Percentiles rank a stretch among this genome's conserved stretches.
phyloP scores from a whole-genome alignment of 2,113 vertebrate genomes.

The Neodon shergylaensis region DNA sequence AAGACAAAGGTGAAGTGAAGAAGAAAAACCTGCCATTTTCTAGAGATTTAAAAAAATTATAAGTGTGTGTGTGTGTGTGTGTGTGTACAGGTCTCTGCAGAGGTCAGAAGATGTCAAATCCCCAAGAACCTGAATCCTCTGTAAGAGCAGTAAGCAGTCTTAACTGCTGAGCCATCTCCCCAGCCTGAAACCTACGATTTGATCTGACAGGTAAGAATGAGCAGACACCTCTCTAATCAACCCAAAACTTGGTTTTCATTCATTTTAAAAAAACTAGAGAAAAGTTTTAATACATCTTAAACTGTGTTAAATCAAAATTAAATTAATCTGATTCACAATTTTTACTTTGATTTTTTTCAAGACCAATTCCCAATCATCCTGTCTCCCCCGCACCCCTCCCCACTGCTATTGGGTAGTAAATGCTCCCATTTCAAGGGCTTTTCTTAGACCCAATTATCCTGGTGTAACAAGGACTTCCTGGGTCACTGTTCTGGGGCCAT shows the following conservation, averaged over 20 bases:
- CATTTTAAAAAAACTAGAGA: neutral
- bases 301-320: slow-evolving; percentile 27
- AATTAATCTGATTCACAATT: neutral
- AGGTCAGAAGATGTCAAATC: neutral
- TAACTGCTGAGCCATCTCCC: neutral
- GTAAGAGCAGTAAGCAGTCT: neutral
- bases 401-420: neutral
- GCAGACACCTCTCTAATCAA: neutral
- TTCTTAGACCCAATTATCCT: neutral
- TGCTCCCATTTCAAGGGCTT: neutral
- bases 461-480: too few species aligned
- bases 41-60: neutral
- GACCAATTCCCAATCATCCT: neutral
- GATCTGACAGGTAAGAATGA: neutral
- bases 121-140: neutral
- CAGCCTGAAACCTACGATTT: neutral
- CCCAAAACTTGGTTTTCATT: neutral
- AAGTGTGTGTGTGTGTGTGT: neutral
- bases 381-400: too few species aligned
- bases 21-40: neutral
- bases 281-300: slow-evolving; percentile 21
- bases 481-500: neutral
- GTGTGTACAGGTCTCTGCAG: neutral
- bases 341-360: neutral
- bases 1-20: neutral